Evolutionary conservation across 2,888 invertebrate genomes (phyloP), one percentile per base, ranked within the genome.

Genomic region (Morpho helenor): DNA sequence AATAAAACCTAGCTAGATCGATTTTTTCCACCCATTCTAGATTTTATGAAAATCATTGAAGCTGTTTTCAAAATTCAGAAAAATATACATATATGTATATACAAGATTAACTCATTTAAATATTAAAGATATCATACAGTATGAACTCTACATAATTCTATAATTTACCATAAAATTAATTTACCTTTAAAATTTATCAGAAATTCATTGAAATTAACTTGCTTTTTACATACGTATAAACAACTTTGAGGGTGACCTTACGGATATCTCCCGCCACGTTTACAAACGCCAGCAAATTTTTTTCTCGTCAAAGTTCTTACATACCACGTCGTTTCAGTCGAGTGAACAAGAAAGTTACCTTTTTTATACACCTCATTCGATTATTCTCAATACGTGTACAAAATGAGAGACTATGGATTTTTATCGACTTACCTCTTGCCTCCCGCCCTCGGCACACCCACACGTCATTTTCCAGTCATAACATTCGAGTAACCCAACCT

Each of bases 301-400:
- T 80, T 76, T 75, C 76, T 74, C 74, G 77, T 75, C 76, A 72
- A 69, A 72, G 57, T 56, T 39, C 40, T 31, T 53, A 48, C 48
- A 48, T 54, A 54, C 31, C 41, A 10, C 10, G 48, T 54, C 54
- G 47, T 54, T 54, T 48, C 41, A 47, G 47, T 48, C 42, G 47
- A 48, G 42, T 53, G 53, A 48, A 54, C 31, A 23, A 22, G n/a
- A 58, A 53, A 44, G 72, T 74, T 74, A 73, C 72, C 74, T 75
- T 86, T 87, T 86, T 86, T 87, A 87, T 87, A 71, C 75, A 74
- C 79, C 73, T 76, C 57, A 61, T 77, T 73, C 69, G 73, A 75
- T 74, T 81, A 73, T 75, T 77, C 77, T 68, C 74, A 78, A 83
- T 83, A 22, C 39, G 80, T 85, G 85, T 86, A 78, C 76, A 77